Evolutionary conservation across 2,888 invertebrate species (phyloP), one percentile per base, ranked within the genome.

Genomic region (Mechanitis mazaeus): DNA sequence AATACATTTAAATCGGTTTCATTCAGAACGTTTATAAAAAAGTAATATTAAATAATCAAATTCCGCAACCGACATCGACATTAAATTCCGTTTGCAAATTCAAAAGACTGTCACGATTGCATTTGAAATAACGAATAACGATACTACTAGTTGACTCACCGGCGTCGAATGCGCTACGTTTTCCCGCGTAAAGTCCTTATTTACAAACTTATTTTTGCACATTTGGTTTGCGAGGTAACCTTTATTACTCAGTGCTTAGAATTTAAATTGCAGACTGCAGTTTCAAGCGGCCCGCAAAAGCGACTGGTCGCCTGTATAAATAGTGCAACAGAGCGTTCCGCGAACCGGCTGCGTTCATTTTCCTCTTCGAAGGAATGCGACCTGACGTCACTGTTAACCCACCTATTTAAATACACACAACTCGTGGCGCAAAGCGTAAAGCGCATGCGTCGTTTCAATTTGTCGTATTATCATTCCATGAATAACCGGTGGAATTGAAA

Each of bases 331-430:
- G 78, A 79, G 77, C 76, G 81, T 85, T 87, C 85, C 67, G 74
- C 79, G 87, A 87, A 87, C 75, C 74, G 78, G 72, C 75, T 76
- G 74, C 80, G 79, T 81, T 75, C 80, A 74, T 88, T 88, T 89
- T 88, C 88, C 88, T 88, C 83, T 72, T 83, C 74, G 70, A 75
- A 77, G 87, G 88, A 86, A 89, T 89, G 87, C 75, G 78, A 71
- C 71, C 68, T 84, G 85, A 87, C 86, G 87, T 87, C 85, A 87
- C 70, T 72, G 66, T 66, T 71, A 69, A 68, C 66, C 70, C 58
- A 66, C 69, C 64, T 61, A 67, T 68, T 71, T 56, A 59, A 69
- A 68, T 60, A 59, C 53, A 35, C 58, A 62, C 46, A 57, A 59
- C 61, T 50, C 55, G 55, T 61, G 38, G 59, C 56, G 54, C 59